phyloP scores from a whole-genome alignment of 1,140 invertebrate genomes.

The Diorhabda carinulata region DNA sequence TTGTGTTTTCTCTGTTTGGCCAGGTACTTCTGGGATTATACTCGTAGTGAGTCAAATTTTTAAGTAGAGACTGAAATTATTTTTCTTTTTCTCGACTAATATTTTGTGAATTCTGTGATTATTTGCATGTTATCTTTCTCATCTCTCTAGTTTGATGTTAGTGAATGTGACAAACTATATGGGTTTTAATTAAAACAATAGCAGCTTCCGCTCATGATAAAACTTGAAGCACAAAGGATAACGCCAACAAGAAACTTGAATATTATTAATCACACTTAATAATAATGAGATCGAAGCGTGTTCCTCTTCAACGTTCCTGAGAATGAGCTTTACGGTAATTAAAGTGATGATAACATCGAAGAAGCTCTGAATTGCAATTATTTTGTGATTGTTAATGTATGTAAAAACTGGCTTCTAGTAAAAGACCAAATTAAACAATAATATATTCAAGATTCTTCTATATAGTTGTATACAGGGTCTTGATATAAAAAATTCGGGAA shows the following conservation, averaged over 20 bases:
- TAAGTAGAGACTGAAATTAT: no score
- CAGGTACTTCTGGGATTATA: no score
- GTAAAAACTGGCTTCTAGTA: background rate
- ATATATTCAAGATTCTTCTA: no score
- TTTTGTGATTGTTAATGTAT: background rate
- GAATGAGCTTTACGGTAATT: background rate
- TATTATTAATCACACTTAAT: background rate
- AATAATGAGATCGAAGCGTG: background rate
- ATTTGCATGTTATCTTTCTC: no score
- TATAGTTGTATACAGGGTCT: no score
- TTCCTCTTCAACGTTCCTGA: background rate
- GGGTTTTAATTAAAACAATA: background rate
- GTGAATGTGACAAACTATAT: background rate
- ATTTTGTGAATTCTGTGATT: no score
- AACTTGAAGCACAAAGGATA: slow-evolving; percentile 2
- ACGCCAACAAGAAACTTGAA: background rate
- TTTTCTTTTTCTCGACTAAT: no score
- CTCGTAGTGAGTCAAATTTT: no score
- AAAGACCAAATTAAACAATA: no score
- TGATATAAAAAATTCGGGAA: no score
- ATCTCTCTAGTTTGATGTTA: background rate
- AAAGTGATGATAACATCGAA: background rate
- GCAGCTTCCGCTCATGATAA: background rate
- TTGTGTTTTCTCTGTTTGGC: no score
- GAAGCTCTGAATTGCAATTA: background rate